These are phyloP conservation scores for Zoanthus sansibaricus DNA, from an alignment of 92 coral and sea anemone genomes.

Conservation along the genomic window DNA sequence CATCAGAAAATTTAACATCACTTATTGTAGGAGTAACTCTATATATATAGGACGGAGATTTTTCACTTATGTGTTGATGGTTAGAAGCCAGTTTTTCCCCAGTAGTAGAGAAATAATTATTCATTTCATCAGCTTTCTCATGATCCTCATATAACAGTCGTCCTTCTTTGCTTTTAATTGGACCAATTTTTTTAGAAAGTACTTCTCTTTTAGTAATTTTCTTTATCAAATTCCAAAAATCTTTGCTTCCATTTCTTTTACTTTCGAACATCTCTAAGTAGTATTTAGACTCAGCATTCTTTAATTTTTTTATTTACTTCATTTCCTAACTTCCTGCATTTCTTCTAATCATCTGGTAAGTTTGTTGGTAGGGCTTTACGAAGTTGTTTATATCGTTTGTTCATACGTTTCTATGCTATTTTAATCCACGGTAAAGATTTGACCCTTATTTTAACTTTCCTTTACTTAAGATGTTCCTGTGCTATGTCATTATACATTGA, in stretches of 20 bases:
- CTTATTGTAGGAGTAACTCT: no score
- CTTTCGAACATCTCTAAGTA: slow-evolving; percentile 39
- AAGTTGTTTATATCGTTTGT: slow-evolving; percentile 46
- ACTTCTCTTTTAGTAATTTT: slow-evolving; percentile 44
- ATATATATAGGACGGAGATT: no score
- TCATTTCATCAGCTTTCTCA: no score
- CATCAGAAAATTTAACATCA: no score
- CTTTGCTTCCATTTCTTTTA: slow-evolving; percentile 44
- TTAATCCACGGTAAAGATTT: slow-evolving; percentile 51
- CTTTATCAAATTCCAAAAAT: slow-evolving; percentile 13
- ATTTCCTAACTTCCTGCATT: slow-evolving; percentile 33
- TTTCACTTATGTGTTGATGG: no score
- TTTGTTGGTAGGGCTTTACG: slow-evolving; percentile 39
- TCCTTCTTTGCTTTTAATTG: no score
- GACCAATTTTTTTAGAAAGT: neutral
- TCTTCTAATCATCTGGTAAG: slow-evolving; percentile 33
- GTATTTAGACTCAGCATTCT: slow-evolving; percentile 36
- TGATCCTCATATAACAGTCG: no score
- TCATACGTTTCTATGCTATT: slow-evolving; percentile 28
- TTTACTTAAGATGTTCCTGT: slow-evolving; percentile 24
- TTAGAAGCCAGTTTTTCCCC: no score
- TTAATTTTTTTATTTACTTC: slow-evolving; percentile 26
- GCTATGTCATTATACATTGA: slow-evolving; percentile 25
- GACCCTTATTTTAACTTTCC: slow-evolving; percentile 41
- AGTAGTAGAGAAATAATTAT: no score